Conservation (phyloP, 2,888 invertebrate species). For the Anorthoa munda region DNA sequence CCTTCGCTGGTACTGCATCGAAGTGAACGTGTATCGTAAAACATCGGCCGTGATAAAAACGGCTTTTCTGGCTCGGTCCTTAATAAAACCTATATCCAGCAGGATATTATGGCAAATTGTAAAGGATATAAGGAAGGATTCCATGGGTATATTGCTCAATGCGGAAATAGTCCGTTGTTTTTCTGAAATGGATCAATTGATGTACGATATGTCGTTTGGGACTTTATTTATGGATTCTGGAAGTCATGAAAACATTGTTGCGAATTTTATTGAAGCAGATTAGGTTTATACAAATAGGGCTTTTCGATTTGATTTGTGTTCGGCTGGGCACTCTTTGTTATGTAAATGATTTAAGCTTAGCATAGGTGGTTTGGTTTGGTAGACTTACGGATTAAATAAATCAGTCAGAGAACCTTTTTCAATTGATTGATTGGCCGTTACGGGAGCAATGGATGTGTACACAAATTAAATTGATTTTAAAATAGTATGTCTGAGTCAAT, state of each 20-base stretch:
- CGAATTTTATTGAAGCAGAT: background rate
- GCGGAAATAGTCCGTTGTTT: background rate
- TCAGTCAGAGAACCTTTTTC: too few relatives aligned
- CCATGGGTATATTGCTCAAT: background rate
- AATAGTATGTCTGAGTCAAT: background rate
- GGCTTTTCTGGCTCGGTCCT: background rate
- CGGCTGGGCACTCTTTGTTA: background rate
- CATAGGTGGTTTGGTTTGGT: too few relatives aligned
- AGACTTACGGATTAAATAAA: background rate
- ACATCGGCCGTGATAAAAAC: slow-evolving; percentile 8
- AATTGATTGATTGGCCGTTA: background rate
- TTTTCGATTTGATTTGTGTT: background rate
- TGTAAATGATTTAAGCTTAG: background rate
- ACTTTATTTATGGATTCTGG: background rate
- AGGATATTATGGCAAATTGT: slow-evolving; percentile 8
- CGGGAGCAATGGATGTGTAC: background rate
- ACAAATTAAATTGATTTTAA: background rate
- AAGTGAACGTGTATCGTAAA: slow-evolving; percentile 47
- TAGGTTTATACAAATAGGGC: background rate
- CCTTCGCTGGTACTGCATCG: slow-evolving; percentile 36
- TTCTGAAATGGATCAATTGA: slow-evolving; percentile 10
- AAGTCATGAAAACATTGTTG: background rate
- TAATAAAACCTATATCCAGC: slow-evolving; percentile 6
- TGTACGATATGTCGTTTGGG: background rate
- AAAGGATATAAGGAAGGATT: background rate